Percentiles rank a stretch among this genome's conserved stretches.
Conservation (phyloP, 2,797 vertebrate species). For the Leptodactylus fallax region DNA sequence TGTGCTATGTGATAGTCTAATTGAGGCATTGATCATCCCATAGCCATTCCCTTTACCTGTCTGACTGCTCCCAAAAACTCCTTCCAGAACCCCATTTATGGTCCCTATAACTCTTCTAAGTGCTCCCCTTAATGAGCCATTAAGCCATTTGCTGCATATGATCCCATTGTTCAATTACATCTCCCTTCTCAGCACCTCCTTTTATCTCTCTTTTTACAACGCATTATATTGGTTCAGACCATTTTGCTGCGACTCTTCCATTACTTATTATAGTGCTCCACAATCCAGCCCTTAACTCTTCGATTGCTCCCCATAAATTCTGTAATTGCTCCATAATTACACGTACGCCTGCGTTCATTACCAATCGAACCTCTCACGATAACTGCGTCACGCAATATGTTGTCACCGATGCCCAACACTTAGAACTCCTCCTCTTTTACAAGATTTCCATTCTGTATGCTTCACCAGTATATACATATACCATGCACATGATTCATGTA, state of each 20-base stretch:
- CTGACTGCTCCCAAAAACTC: slow-evolving; percentile 35
- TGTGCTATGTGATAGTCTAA: slow-evolving; percentile 21
- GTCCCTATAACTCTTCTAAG: slow-evolving; percentile 24
- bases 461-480: too few species aligned
- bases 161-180: slow-evolving; percentile 48
- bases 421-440: neutral
- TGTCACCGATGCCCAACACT: neutral
- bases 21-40: slow-evolving; percentile 25
- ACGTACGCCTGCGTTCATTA: slow-evolving; percentile 14
- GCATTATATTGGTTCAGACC: slow-evolving; percentile 31
- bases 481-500: too few species aligned
- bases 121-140: slow-evolving; percentile 41
- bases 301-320: slow-evolving; percentile 45
- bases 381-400: neutral
- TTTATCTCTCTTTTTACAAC: slow-evolving; percentile 47
- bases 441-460: too few species aligned
- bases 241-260: slow-evolving; percentile 23
- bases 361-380: slow-evolving; percentile 27
- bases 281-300: slow-evolving; percentile 33
- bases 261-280: slow-evolving; percentile 49
- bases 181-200: slow-evolving; percentile 26
- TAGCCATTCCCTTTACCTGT: slow-evolving; percentile 1
- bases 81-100: slow-evolving; percentile 28
- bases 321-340: slow-evolving; percentile 37
- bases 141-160: slow-evolving; percentile 49